Evolutionary conservation across 2,888 invertebrate genomes (phyloP), one percentile per base, ranked within the genome.

Genomic region (Tribolium freemani): DNA sequence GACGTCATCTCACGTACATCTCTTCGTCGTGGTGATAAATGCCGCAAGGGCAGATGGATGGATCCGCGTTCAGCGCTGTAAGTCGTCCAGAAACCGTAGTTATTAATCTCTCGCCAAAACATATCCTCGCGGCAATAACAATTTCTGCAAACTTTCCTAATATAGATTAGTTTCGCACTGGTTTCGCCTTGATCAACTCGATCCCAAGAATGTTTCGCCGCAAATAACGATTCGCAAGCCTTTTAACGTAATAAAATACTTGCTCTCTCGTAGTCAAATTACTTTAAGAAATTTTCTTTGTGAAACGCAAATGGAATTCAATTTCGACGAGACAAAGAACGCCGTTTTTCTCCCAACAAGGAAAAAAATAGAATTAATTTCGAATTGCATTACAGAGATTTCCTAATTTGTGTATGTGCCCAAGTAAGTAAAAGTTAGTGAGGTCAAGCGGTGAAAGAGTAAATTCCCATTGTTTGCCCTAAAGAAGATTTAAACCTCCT

Each of bases 191-290:
- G 76, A 76, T 76, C 75, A 75, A 75, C 71, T 75, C 67, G 74
- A 75, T 71, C 70, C 50, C 60, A 73, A 74, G 71, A 74, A 74
- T 71, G 72, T 75, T 66, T 53, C 72, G 75, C 75, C 75, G 69
- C 76, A 75, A 78, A 78, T 72, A 76, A 78, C 74, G 72, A 76
- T 71, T 75, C 75, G 48, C 66, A 30, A 69, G 71, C 77, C 75
- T 76, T 71, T 77, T 74, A 77, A 76, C 72, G 76, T 76, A 77
- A 77, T 77, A 77, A 75, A 78, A 77, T 73, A 75, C 78, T 75
- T 79, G 72, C 73, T 73, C 74, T 77, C 74, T 77, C 70, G 75
- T 76, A 78, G 77, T 77, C 77, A 79, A 78, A 78, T 78, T 77
- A 75, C 77, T 78, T 75, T 57, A 71, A 64, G 73, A 77, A 74